Conservation (phyloP, 2,888 invertebrate species). For the Cephus rjabovi region DNA sequence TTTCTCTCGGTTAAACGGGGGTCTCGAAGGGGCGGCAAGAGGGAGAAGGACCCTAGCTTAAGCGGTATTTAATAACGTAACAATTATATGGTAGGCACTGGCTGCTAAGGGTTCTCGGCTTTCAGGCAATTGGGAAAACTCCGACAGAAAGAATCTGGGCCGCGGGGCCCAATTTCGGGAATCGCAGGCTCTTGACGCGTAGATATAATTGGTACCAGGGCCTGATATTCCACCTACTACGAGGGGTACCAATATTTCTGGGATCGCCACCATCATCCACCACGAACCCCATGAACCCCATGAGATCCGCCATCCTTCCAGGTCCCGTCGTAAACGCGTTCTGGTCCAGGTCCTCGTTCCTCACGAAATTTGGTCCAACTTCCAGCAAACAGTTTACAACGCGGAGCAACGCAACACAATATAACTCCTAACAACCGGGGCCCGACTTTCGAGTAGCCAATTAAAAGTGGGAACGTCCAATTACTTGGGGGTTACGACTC, state of each 20-base stretch:
- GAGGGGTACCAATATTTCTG: neutral
- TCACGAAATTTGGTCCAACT: constrained; percentile 43
- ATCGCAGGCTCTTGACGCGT: constrained; percentile 43
- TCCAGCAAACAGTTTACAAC: constrained; percentile 56
- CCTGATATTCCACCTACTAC: constrained; percentile 14
- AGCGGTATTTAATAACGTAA: constrained; percentile 65
- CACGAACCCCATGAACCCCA: constrained; percentile 23
- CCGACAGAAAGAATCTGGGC: constrained; percentile 30
- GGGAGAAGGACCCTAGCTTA: constrained; percentile 36
- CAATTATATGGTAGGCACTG: constrained; percentile 63
- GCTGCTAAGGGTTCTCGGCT: constrained; percentile 13
- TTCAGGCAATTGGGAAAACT: constrained; percentile 42
- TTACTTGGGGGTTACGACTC: constrained; percentile 55
- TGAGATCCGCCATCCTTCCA: constrained; percentile 39
- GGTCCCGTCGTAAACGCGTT: constrained; percentile 45
- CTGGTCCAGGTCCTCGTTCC: constrained; percentile 21
- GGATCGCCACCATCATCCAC: neutral
- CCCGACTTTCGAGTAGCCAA: constrained; percentile 51
- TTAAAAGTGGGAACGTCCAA: constrained; percentile 63
- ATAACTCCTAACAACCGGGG: constrained; percentile 59
- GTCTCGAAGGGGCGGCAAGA: constrained; percentile 15
- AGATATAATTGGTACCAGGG: constrained; percentile 44
- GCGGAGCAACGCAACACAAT: constrained; percentile 44
- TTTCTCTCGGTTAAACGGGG: constrained; percentile 12
- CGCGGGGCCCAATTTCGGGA: constrained; percentile 49